Evolutionary conservation across 2,113 vertebrate species (phyloP), one percentile per base, ranked within the genome.

Genomic region (Forbesichthys papilliferus): DNA sequence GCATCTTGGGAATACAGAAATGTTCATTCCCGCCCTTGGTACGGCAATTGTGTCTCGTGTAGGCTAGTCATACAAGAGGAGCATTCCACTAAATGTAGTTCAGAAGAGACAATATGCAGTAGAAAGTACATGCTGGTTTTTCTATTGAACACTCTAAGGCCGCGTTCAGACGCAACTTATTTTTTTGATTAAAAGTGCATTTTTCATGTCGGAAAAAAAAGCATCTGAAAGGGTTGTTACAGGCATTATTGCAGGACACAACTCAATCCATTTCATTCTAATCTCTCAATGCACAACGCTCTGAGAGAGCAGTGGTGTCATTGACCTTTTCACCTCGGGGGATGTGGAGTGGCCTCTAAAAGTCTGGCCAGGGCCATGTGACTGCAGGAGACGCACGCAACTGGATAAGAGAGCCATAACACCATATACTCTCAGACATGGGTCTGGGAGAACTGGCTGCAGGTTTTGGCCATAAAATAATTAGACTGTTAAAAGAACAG

Each of bases 241-340:
- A 2, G 27, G 27, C 27, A 51, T 74, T 77, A 78, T 57, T 78
- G 77, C 79, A 9, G 65, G 48, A 16, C 78, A 79, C 74, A 73
- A 79, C 85, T 90, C 85, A 86, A 80, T 81, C 68, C 9, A 33
- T 69, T 85, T 83, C 71, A 79, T 87, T 78, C 80, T 86, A 82
- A 82, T 73, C 64, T 79, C 68, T 63, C 62, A 56, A 64, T 11
- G 16, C 64, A 60, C 65, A 56, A 61, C 58, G 33, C 9, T 34
- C 77, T 59, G 5, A 58, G 61, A 66, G 66, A 1, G 33, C 48
- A 48, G 61, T 27, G 14, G 67, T 72, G 74, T 69, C 81, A 16
- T 1, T 76, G 85, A 88, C 87, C 85, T 83, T 84, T 83, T 80
- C 16, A 78, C 70, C 82, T 34, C 46, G 1, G 3, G 49, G 64